Percentiles rank a stretch among this genome's conserved stretches.
These are phyloP conservation scores for Tenodera sinensis DNA, from an alignment of 2,888 invertebrate genomes.

Conservation along the genomic window DNA sequence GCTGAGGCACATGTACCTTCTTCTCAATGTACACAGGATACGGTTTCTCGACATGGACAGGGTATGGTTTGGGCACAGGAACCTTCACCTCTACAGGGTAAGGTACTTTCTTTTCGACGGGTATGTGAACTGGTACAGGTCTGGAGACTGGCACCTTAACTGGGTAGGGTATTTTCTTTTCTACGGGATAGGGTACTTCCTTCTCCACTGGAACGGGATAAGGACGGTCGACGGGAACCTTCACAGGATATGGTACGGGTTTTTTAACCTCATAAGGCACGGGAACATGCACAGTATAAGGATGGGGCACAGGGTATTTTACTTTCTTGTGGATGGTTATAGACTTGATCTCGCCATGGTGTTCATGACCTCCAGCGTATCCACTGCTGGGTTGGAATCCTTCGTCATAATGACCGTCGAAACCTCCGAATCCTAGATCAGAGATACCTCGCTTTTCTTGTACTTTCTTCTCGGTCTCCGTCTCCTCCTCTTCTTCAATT, in stretches of 20 bases:
- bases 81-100: slow-evolving; percentile 41
- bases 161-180: slow-evolving; percentile 42
- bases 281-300: slow-evolving; percentile 55
- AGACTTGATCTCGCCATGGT: slow-evolving; percentile 15
- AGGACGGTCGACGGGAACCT: slow-evolving; percentile 32
- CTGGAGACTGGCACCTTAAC: slow-evolving; percentile 60
- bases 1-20: slow-evolving; percentile 66
- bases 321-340: slow-evolving; percentile 61
- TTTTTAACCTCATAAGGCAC: slow-evolving; percentile 68
- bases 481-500: neutral
- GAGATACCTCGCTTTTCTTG: slow-evolving; percentile 24
- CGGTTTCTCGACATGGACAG: slow-evolving; percentile 66
- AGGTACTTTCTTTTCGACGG: slow-evolving; percentile 68
- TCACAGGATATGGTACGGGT: slow-evolving; percentile 48
- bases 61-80: slow-evolving; percentile 66
- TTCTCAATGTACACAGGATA: slow-evolving; percentile 66
- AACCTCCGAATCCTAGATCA: slow-evolving; percentile 21
- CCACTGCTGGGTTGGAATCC: neutral
- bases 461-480: neutral
- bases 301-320: slow-evolving; percentile 68
- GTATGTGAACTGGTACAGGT: slow-evolving; percentile 60
- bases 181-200: slow-evolving; percentile 57
- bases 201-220: slow-evolving; percentile 65
- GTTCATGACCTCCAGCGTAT: neutral
- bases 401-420: neutral